Evolutionary conservation across 1,140 invertebrate genomes (phyloP), one percentile per base, ranked within the genome.

Genomic region (Periplaneta americana): DNA sequence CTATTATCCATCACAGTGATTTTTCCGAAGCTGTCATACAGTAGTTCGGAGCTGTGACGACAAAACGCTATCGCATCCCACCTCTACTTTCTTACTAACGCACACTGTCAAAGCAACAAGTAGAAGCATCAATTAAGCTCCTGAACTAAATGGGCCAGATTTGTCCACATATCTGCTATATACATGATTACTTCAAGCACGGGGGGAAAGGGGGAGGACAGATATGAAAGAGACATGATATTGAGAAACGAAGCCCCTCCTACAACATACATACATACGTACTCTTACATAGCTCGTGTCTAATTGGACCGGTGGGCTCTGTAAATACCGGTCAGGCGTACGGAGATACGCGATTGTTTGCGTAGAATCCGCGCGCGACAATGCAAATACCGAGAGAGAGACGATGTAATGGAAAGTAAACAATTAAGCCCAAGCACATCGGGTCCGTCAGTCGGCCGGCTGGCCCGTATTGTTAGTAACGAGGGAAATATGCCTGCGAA

Each of bases 331-430:
- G 77, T 78, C 77, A 78, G 77, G 77, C 77, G 22, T 35, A 39
- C 77, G 10, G 10, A 39, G 77, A 35, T 57, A 57, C 48, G 48
- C 28, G 17, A n/a, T 32, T 78, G 77, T 78, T 78, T 78, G 77
- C 77, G 18, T 32, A 78, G 77, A 78, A 35, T 78, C 48, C 48
- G 48, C 48, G 48, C 35, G 77, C 77, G 77, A 78, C 77, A 78
- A 78, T 35, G 77, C 77, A 78, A 78, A 78, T 78, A 78, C 77
- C 28, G 35, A n/a, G 15, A 35, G 77, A 35, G 34, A 78, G 34
- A 78, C 39, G 77, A 39, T 34, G 77, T 78, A 78, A 78, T 78
- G 77, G 77, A 78, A 78, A 28, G 77, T 78, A 78, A 78, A 78
- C 77, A 78, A 78, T 78, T 39, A 78, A 57, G 48, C 28, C 18